A percentile compares a stretch with the other conserved stretches of the same genome.
Conservation (phyloP, 2,888 invertebrate species). For the Griposia aprilina region DNA sequence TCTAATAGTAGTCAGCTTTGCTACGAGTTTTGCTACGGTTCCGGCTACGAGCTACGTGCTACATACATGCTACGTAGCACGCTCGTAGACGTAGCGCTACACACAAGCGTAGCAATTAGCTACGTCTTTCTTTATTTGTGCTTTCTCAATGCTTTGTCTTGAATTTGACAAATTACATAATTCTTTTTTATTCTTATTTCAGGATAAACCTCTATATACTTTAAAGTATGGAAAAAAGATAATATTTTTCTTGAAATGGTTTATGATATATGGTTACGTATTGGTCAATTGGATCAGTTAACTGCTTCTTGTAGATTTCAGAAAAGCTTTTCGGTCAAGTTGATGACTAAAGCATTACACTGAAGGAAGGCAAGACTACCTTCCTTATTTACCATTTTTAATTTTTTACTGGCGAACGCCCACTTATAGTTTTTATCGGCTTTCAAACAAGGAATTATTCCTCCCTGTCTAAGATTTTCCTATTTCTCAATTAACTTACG, state of each 20-base stretch:
- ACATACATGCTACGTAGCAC: conserved; percentile 52
- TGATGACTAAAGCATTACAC: conserved; percentile 12
- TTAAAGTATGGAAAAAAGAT: background rate
- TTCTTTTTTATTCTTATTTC: background rate
- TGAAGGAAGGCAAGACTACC: background rate
- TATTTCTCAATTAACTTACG: conserved; percentile 21
- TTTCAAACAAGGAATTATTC: conserved; percentile 3
- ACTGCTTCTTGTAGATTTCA: background rate
- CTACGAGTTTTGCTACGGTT: conserved; percentile 50
- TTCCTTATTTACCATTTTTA: conserved; percentile 1
- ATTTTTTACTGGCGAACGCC: background rate
- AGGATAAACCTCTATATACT: background rate
- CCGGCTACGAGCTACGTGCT: conserved; percentile 51
- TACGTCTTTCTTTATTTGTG: conserved; percentile 35
- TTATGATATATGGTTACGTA: conserved; percentile 28
- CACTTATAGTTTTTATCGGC: background rate
- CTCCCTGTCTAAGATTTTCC: background rate
- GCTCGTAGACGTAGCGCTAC: conserved; percentile 55
- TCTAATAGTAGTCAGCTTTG: conserved; percentile 13
- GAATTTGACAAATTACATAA: conserved; percentile 14
- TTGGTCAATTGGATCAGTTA: conserved; percentile 6
- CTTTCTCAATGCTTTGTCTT: conserved; percentile 17
- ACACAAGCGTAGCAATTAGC: conserved; percentile 28
- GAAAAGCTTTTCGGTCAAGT: background rate
- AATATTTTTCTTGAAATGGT: background rate